Evolutionary conservation across 2,888 invertebrate species (phyloP), one percentile per base, ranked within the genome.

Genomic region (Eupithecia centaureata): DNA sequence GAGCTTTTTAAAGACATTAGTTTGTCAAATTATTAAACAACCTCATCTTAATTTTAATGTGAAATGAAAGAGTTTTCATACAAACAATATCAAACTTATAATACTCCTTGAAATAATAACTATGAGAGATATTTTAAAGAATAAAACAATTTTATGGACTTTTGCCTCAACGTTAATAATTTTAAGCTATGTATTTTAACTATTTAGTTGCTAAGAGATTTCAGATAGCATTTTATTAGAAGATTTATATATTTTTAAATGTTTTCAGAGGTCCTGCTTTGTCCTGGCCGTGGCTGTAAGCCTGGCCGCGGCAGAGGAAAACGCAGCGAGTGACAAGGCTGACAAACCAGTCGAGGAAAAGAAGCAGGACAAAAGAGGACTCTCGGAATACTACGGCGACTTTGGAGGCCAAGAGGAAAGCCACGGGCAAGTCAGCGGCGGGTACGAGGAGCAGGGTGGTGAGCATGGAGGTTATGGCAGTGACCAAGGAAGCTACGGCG

Each of bases 291-390:
- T 94, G 91, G 94, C 88, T 80, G 80, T 92, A 84, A 85, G 92
- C 90, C 92, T 92, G 88, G 92, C 89, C 91, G 91, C 91, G 90
- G 94, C 93, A 91, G 93, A 93, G 89, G 93, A 93, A 81, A 92
- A 90, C 88, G 93, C 87, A 75, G 91, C 91, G 76, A 86, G 88
- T 76, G 85, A 84, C 67, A 93, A 93, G 89, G 92, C 92, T 86
- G 90, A 90, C 85, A 85, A 88, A 79, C 84, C 87, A 76, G 88
- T 86, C 58, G 90, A 89, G 77, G 93, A 92, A 74, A 94, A 94
- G 86, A 94, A 94, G 79, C 94, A 94, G 79, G 94, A 94, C 77
- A 94, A 94, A 79, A 86, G 94, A 83, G 94, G 94, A 74, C 88
- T 94, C 18, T 89, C 91, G 42, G 93, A 93, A 65, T 92, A 89